phyloP scores from a whole-genome alignment of 2,888 invertebrate genomes.

The Acrobeloides nanus region DNA sequence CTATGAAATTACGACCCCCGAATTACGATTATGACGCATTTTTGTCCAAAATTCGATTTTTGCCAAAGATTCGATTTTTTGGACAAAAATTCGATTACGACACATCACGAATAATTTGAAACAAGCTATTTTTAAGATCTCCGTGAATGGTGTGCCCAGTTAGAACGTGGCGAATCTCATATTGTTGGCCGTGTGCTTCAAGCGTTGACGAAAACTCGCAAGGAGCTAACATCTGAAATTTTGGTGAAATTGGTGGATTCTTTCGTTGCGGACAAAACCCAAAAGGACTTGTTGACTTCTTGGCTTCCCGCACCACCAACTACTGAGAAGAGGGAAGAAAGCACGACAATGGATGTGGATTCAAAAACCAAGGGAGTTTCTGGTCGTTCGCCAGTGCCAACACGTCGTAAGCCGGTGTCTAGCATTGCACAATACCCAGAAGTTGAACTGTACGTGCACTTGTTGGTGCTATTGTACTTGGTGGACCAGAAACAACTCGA shows the following conservation, averaged over 20 bases:
- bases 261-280: conserved; percentile 13
- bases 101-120: too few relatives aligned
- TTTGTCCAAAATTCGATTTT: too few relatives aligned
- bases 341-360: conserved; percentile 26
- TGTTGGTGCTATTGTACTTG: conserved; percentile 38
- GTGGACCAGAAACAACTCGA: conserved; percentile 25
- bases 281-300: conserved; percentile 17
- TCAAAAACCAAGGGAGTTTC: conserved; percentile 8
- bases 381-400: conserved; percentile 6
- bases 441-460: conserved; percentile 41
- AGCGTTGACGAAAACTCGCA: conserved; percentile 39
- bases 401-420: conserved; percentile 7
- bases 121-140: conserved; percentile 25
- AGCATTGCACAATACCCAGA: conserved; percentile 21
- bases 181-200: conserved; percentile 39
- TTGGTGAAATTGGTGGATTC: conserved; percentile 18
- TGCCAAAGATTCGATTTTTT: too few relatives aligned
- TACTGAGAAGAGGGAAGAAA: conserved; percentile 4
- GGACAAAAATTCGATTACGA: too few relatives aligned
- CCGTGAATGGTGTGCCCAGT: conserved; percentile 24
- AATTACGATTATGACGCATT: too few relatives aligned
- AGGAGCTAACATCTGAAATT: conserved; percentile 29
- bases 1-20: too few relatives aligned
- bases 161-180: conserved; percentile 43
- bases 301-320: conserved; percentile 14